Percentiles rank a stretch among this genome's conserved stretches.
Evolutionary conservation across 2,113 vertebrate genomes (phyloP).

Genomic region (Tamias sibiricus): DNA sequence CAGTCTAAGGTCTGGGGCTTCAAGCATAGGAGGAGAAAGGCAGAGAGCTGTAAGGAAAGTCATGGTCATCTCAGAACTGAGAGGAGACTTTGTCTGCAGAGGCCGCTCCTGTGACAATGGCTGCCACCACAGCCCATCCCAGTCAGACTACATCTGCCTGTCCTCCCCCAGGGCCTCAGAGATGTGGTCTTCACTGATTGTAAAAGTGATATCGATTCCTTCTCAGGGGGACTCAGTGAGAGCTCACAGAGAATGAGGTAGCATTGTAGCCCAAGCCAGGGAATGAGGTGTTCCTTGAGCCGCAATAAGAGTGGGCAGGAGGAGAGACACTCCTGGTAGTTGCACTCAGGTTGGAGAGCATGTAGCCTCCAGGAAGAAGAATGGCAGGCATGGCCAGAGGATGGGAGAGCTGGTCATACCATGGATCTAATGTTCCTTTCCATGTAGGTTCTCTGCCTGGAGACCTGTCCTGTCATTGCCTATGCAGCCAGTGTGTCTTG

Average conservation of each 20-base stretch:
- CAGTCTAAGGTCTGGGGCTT: too few relatives aligned
- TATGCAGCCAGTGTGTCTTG: too few relatives aligned
- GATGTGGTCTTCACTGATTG: not conserved
- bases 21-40: too few relatives aligned
- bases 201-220: too few relatives aligned
- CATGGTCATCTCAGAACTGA: not conserved
- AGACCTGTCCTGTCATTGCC: not conserved
- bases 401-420: not conserved
- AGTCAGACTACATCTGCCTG: too few relatives aligned
- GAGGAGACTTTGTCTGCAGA: not conserved
- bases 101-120: not conserved
- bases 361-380: accelerated
- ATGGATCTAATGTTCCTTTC: too few relatives aligned
- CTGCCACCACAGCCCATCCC: too few relatives aligned
- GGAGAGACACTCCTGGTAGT: accelerated
- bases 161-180: not conserved
- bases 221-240: accelerated
- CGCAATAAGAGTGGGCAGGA: not conserved
- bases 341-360: accelerated
- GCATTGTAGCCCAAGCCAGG: not conserved
- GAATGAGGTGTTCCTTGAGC: not conserved
- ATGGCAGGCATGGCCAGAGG: too few relatives aligned
- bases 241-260: not conserved
- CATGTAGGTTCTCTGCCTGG: accelerated
- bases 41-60: too few relatives aligned